These are phyloP conservation scores for Intellagama lesueurii DNA, from an alignment of 2,797 vertebrate species.

Conservation along the genomic window DNA sequence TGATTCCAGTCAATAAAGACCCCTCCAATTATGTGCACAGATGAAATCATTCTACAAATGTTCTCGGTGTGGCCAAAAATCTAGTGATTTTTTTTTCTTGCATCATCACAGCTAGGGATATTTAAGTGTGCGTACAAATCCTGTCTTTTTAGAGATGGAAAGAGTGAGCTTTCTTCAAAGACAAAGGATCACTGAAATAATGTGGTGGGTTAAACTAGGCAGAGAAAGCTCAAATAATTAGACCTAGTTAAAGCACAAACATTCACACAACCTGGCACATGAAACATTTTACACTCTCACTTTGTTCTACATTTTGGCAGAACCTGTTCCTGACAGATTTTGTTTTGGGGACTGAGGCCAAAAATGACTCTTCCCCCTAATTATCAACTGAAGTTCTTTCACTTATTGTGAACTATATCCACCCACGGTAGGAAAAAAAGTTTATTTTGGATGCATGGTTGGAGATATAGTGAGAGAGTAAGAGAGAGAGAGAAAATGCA, in stretches of 20 bases:
- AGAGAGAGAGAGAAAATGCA: conserved; percentile 25
- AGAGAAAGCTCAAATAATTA: conserved; percentile 72
- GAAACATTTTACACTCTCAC: conserved; percentile 54
- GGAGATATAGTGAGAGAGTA: too few species aligned
- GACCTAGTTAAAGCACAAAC: conserved; percentile 69
- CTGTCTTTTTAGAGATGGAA: conserved; percentile 48
- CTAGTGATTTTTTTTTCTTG: conserved; percentile 32
- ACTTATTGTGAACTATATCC: conserved; percentile 16
- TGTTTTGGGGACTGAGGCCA: conserved; percentile 70
- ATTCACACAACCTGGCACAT: conserved; percentile 71
- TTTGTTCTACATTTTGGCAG: conserved; percentile 79
- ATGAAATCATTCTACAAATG: too few species aligned
- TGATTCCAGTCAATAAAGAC: too few species aligned
- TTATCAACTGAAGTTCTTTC: conserved; percentile 69
- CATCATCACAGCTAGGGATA: conserved; percentile 63
- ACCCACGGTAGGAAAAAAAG: conserved; percentile 22
- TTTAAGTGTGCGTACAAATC: conserved; percentile 50
- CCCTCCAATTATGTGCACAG: too few species aligned
- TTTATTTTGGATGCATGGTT: conserved; percentile 54
- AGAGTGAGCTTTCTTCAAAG: conserved; percentile 65
- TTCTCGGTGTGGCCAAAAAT: conserved; percentile 70
- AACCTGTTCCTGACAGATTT: conserved; percentile 79
- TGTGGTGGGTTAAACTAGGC: conserved; percentile 63
- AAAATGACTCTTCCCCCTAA: conserved; percentile 76
- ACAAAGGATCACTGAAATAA: conserved; percentile 70